Conservation (phyloP, 2,797 vertebrate species). For the Eulemur albifrons region DNA sequence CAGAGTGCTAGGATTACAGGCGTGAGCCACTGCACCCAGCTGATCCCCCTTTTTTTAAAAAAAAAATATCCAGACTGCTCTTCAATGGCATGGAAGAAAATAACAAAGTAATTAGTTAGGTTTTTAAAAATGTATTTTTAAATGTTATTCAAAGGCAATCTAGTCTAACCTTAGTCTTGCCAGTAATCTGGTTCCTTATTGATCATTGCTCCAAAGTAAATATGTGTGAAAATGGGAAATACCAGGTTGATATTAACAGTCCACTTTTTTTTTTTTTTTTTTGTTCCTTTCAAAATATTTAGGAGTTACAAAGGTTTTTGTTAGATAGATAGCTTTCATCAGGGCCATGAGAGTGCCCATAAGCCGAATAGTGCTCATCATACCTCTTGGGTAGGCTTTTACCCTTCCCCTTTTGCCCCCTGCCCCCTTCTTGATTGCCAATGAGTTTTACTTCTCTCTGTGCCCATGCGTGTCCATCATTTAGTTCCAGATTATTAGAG, state of each 20-base stretch:
- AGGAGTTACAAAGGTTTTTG: background rate
- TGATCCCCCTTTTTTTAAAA: background rate
- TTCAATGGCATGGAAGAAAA: background rate
- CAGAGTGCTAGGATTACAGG: too few species aligned
- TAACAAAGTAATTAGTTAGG: background rate
- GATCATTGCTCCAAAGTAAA: background rate
- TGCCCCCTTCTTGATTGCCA: background rate
- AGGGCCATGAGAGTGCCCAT: background rate
- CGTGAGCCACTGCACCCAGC: too few species aligned
- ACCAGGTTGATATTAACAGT: background rate
- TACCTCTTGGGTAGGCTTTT: background rate
- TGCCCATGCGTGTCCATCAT: background rate
- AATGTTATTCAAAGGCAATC: background rate
- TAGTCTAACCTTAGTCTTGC: background rate
- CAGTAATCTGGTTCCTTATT: background rate
- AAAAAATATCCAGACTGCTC: background rate
- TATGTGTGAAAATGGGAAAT: background rate
- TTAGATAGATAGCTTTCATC: background rate
- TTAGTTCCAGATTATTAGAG: background rate
- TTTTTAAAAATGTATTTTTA: conserved; percentile 22
- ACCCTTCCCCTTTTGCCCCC: too few species aligned
- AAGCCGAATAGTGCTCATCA: background rate
- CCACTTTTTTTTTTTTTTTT: background rate
- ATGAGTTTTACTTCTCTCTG: background rate
- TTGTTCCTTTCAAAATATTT: background rate